Percentiles rank a stretch among this genome's conserved stretches.
Conservation (phyloP, 2,113 vertebrate species). For the Amazona guildingii region DNA sequence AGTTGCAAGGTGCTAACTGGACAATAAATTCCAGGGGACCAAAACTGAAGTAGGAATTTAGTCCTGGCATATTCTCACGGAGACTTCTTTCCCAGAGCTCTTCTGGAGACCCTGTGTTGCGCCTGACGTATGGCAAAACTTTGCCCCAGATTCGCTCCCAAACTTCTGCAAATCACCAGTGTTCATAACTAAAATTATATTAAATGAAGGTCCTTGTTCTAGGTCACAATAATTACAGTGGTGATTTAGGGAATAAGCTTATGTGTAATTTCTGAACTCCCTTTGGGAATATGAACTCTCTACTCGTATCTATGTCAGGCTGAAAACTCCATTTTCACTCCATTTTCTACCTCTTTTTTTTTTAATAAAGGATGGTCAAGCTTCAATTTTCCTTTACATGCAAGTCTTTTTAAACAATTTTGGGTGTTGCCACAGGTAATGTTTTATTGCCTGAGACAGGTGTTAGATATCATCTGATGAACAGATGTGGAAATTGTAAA, state of each 20-base stretch:
- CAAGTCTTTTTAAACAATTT: neutral
- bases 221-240: constrained; percentile 47
- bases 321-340: neutral
- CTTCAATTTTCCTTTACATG: rapidly evolving
- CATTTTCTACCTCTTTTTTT: neutral
- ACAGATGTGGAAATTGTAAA: neutral
- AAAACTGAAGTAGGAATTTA: neutral
- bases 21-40: neutral
- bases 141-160: constrained; percentile 23
- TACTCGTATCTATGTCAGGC: constrained; percentile 13
- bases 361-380: neutral
- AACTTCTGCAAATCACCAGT: neutral
- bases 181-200: constrained; percentile 23
- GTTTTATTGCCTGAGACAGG: neutral
- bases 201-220: constrained; percentile 8
- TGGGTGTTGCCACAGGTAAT: neutral
- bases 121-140: neutral
- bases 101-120: neutral
- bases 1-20: neutral
- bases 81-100: neutral
- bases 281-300: neutral
- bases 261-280: neutral
- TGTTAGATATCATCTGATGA: neutral
- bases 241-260: constrained; percentile 50
- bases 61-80: neutral